Conservation (phyloP, 2,888 invertebrate genomes). For the Laothoe populi region DNA sequence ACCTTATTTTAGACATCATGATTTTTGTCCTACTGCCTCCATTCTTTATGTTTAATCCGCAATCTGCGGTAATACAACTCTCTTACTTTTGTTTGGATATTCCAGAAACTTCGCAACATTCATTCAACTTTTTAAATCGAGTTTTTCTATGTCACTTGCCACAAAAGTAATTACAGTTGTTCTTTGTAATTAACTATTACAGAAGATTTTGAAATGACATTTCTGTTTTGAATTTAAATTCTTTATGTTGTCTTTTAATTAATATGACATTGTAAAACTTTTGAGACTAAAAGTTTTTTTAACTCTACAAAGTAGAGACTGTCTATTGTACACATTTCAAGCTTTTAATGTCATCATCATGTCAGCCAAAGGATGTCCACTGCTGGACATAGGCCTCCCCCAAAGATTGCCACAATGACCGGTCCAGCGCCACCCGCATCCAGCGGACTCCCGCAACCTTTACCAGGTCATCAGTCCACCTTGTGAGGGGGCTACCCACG, state of each 20-base stretch:
- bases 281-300: neutral
- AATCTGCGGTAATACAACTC: neutral
- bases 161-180: slow-evolving; percentile 17
- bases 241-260: neutral
- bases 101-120: neutral
- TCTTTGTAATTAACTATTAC: slow-evolving; percentile 8
- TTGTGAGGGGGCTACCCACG: too few relatives aligned
- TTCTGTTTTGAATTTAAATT: neutral
- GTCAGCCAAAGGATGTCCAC: too few relatives aligned
- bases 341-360: too few relatives aligned
- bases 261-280: neutral
- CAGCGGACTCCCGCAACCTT: too few relatives aligned
- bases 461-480: too few relatives aligned
- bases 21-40: neutral
- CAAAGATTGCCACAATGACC: too few relatives aligned
- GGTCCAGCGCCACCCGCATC: too few relatives aligned
- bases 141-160: slow-evolving; percentile 29
- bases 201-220: slow-evolving; percentile 12
- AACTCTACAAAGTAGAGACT: too few relatives aligned
- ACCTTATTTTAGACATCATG: neutral
- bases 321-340: too few relatives aligned
- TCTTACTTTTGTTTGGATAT: slow-evolving; percentile 5
- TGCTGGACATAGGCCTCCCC: too few relatives aligned
- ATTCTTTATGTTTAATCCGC: neutral
- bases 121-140: slow-evolving; percentile 11